These are phyloP conservation scores for Smutsia temminckii DNA, from an alignment of 2,797 vertebrate species.

Conservation along the genomic window DNA sequence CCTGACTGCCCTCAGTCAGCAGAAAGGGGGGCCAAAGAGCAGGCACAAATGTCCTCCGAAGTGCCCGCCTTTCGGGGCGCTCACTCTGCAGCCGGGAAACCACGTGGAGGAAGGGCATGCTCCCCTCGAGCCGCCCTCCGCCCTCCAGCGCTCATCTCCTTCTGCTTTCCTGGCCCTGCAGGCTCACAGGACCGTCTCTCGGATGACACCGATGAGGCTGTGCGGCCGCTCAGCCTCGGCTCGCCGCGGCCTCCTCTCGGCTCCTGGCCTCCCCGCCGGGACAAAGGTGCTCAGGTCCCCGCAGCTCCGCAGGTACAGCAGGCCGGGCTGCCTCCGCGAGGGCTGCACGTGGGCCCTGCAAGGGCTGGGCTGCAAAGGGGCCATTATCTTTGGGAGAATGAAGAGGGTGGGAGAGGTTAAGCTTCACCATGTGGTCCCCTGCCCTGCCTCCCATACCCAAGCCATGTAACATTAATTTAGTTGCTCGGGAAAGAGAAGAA, in stretches of 20 bases:
- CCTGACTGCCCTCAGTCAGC: background rate
- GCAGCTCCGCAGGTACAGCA: constrained; percentile 89
- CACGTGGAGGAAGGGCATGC: background rate
- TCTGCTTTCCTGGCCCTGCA: fast-evolving
- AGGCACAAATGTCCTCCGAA: background rate
- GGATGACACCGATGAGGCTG: constrained; percentile 88
- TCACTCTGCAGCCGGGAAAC: background rate
- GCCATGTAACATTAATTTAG: background rate
- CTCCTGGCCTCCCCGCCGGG: constrained; percentile 52
- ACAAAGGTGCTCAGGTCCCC: constrained; percentile 90
- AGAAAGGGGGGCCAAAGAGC: background rate
- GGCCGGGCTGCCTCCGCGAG: constrained; percentile 74
- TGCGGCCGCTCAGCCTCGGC: constrained; percentile 83
- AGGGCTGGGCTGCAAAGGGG: constrained; percentile 57
- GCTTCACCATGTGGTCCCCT: background rate
- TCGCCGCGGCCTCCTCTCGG: constrained; percentile 63
- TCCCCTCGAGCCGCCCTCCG: background rate
- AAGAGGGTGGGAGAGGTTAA: background rate
- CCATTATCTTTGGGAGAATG: constrained; percentile 82
- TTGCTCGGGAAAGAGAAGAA: background rate
- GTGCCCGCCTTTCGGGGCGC: background rate
- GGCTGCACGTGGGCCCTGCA: constrained; percentile 52
- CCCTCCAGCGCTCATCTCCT: background rate
- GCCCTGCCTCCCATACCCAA: background rate
- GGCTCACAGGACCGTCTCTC: constrained; percentile 89